Evolutionary conservation across 1,140 invertebrate species (phyloP).

Genomic region (Sinella curviseta): DNA sequence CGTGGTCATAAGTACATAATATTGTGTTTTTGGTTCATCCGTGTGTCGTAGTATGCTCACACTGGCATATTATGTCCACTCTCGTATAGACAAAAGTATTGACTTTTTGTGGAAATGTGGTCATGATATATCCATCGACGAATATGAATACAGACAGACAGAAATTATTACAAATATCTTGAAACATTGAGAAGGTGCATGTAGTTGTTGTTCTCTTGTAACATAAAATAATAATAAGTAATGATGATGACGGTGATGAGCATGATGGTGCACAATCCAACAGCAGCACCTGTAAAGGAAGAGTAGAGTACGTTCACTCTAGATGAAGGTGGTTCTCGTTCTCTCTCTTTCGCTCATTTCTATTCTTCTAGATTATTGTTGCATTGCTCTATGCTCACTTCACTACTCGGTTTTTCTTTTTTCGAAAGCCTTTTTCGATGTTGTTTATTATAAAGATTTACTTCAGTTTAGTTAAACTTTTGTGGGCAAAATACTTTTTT

Average conservation of each 20-base stretch:
- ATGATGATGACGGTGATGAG: background rate
- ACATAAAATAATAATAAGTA: conserved; percentile 15
- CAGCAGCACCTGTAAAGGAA: background rate
- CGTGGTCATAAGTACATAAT: background rate
- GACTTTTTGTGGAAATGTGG: background rate
- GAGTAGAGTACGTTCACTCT: conserved; percentile 14
- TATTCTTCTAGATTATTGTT: background rate
- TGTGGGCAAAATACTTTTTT: conserved; percentile 1
- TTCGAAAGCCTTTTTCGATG: background rate
- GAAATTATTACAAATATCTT: background rate
- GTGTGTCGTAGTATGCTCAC: no score
- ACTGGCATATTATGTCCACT: background rate
- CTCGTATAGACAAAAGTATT: background rate
- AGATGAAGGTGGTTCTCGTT: background rate
- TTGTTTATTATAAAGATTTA: no score
- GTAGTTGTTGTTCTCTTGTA: no score
- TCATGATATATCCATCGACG: background rate
- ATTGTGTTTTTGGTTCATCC: no score
- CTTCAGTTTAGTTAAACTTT: background rate
- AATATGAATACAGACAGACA: background rate
- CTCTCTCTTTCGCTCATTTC: no score
- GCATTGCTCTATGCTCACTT: background rate
- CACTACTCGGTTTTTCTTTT: background rate
- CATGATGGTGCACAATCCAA: background rate
- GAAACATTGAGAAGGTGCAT: background rate